phyloP scores from a whole-genome alignment of 1,140 invertebrate genomes.

The Cydia amplana region DNA sequence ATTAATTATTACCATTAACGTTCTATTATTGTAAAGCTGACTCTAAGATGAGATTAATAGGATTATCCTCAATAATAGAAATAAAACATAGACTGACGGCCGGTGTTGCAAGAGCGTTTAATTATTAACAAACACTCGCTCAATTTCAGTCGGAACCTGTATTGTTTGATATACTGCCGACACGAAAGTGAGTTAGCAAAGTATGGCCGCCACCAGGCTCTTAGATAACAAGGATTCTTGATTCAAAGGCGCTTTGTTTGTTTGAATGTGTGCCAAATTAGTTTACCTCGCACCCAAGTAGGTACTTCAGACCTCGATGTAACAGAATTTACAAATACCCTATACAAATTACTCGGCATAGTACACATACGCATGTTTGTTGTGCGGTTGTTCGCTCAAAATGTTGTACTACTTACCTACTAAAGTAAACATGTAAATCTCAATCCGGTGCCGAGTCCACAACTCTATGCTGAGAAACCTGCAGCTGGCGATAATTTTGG shows the following conservation, averaged over 20 bases:
- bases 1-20: too few species aligned
- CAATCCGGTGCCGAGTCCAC: neutral
- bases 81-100: neutral
- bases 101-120: neutral
- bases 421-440: constrained; percentile 25
- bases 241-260: constrained; percentile 52
- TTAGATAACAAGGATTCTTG: constrained; percentile 50
- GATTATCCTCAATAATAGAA: neutral
- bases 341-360: constrained; percentile 17
- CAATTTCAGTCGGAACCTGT: neutral
- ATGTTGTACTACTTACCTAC: neutral
- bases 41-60: too few species aligned
- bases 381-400: neutral
- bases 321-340: neutral
- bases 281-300: constrained; percentile 47
- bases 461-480: neutral
- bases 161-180: constrained; percentile 11
- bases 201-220: constrained; percentile 38
- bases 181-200: constrained; percentile 23
- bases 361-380: constrained; percentile 18
- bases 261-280: constrained; percentile 66
- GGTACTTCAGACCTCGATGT: neutral
- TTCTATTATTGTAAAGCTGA: too few species aligned
- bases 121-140: constrained; percentile 17
- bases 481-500: too few species aligned